Evolutionary conservation across 2,113 vertebrate species (phyloP).

Genomic region (Murina feae): DNA sequence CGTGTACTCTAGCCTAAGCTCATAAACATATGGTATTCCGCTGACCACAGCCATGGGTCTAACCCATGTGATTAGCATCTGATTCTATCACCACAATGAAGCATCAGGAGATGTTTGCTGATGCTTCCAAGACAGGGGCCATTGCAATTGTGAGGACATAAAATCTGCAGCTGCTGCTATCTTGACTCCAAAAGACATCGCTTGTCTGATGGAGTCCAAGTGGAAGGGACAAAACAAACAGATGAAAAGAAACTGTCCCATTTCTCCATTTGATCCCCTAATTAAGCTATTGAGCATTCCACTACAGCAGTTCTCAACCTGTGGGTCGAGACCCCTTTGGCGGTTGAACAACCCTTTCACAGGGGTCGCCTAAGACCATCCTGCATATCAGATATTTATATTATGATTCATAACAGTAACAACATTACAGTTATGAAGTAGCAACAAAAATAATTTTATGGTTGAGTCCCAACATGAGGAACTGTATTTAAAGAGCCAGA

Average conservation of each 20-base stretch:
- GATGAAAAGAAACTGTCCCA: not conserved
- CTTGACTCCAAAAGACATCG: not conserved
- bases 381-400: too few relatives aligned
- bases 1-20: accelerated
- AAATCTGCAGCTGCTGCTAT: not conserved
- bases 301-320: too few relatives aligned
- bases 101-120: not conserved
- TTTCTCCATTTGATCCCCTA: not conserved
- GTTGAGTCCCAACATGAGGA: too few relatives aligned
- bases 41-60: not conserved
- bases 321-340: too few relatives aligned
- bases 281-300: not conserved
- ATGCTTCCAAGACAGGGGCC: not conserved
- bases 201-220: not conserved
- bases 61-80: not conserved
- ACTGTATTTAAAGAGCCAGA: too few relatives aligned
- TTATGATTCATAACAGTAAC: too few relatives aligned
- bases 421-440: too few relatives aligned
- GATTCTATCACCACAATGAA: not conserved
- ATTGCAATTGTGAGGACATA: not conserved
- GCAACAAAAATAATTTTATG: too few relatives aligned
- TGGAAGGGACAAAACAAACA: not conserved
- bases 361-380: too few relatives aligned
- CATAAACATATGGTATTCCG: not conserved
- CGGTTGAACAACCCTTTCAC: too few relatives aligned